Conservation (phyloP, 2,113 vertebrate genomes). For the human (Homo sapiens) region DNA sequence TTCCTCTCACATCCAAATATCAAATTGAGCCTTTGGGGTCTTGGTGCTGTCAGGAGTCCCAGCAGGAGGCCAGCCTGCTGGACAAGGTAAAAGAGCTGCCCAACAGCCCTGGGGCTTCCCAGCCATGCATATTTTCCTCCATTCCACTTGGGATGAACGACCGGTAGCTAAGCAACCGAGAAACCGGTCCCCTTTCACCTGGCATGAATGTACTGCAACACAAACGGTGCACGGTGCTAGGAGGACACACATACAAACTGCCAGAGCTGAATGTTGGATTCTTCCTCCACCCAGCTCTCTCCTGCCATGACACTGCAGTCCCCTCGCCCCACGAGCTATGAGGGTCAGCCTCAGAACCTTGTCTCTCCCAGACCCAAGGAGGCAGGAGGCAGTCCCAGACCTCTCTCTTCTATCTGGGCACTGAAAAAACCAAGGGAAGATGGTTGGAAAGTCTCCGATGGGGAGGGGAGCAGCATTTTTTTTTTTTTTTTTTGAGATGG, state of each 20-base stretch:
- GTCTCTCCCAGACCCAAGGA: neutral
- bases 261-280: neutral
- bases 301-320: neutral
- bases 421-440: neutral
- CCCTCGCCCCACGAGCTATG: neutral
- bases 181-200: neutral
- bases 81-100: neutral
- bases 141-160: neutral
- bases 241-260: neutral
- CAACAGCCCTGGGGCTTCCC: neutral
- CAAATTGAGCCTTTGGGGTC: neutral
- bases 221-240: neutral
- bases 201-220: neutral
- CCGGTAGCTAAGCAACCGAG: constrained; percentile 32
- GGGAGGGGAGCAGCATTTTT: neutral
- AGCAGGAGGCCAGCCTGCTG: neutral
- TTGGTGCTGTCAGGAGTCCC: neutral
- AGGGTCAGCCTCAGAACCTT: neutral
- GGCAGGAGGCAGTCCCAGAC: neutral
- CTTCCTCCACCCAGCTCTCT: neutral
- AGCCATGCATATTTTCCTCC: neutral
- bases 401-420: too few relatives aligned
- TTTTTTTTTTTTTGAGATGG: too few relatives aligned
- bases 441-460: neutral
- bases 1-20: neutral